Percentiles rank a stretch among this genome's conserved stretches.
Conservation (phyloP, 2,888 invertebrate genomes). For the Ormyrus rosae region DNA sequence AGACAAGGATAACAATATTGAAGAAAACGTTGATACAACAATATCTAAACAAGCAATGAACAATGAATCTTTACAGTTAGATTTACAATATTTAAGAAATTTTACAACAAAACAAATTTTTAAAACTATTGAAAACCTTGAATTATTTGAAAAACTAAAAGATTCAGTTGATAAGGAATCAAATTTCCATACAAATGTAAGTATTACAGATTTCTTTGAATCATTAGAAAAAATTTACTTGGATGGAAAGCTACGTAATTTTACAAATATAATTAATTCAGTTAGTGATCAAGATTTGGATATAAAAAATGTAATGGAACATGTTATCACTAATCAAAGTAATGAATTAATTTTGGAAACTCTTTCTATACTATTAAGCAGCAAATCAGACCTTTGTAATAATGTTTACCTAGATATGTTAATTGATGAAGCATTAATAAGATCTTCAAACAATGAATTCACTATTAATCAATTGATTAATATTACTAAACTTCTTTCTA, state of each 20-base stretch:
- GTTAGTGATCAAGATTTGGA: slow-evolving; percentile 61
- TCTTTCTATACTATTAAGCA: slow-evolving; percentile 72
- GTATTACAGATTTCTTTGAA: slow-evolving; percentile 74
- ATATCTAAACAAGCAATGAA: slow-evolving; percentile 44
- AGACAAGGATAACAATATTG: not conserved
- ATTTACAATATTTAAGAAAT: slow-evolving; percentile 60
- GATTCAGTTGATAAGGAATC: slow-evolving; percentile 65
- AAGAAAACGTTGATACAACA: slow-evolving; percentile 11
- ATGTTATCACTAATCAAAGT: slow-evolving; percentile 75
- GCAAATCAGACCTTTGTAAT: slow-evolving; percentile 67
- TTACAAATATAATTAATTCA: slow-evolving; percentile 59
- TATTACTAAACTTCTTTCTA: slow-evolving; percentile 78
- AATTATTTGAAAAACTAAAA: slow-evolving; percentile 53
- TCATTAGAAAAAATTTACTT: slow-evolving; percentile 75
- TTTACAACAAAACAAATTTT: slow-evolving; percentile 65
- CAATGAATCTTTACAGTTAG: slow-evolving; percentile 65
- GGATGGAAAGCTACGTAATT: slow-evolving; percentile 69
- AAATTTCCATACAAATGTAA: slow-evolving; percentile 76
- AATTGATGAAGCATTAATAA: slow-evolving; percentile 80
- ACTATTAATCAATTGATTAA: slow-evolving; percentile 80
- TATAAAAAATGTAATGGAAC: slow-evolving; percentile 76
- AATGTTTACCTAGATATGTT: slow-evolving; percentile 76
- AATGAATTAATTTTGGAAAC: slow-evolving; percentile 74
- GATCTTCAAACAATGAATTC: slow-evolving; percentile 80
- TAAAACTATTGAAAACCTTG: slow-evolving; percentile 59